These are phyloP conservation scores for Laticauda colubrina DNA, from an alignment of 2,113 vertebrate species.

Conservation along the genomic window DNA sequence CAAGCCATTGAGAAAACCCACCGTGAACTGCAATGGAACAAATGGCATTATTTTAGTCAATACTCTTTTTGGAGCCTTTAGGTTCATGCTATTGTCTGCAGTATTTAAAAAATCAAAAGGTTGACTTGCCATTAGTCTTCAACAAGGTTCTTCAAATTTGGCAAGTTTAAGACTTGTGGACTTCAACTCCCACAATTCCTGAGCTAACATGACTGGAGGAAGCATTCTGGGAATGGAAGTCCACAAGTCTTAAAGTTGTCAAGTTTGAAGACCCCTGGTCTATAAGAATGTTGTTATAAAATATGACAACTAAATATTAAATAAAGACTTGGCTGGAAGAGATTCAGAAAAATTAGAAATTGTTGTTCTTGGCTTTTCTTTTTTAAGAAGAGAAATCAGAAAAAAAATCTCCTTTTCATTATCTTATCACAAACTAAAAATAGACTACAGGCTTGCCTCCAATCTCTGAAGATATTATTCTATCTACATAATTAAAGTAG, in stretches of 20 bases:
- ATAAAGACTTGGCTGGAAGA: background rate
- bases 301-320: background rate
- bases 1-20: constrained; percentile 86
- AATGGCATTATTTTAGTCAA: background rate
- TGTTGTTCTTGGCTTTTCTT: background rate
- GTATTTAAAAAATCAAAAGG: background rate
- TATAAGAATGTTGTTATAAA: background rate
- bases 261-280: too few relatives aligned
- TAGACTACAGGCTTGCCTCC: background rate
- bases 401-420: background rate
- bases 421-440: background rate
- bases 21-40: constrained; percentile 81
- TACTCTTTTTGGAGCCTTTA: background rate
- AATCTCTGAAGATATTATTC: background rate
- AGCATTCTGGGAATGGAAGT: too few relatives aligned
- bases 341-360: background rate
- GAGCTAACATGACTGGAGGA: too few relatives aligned
- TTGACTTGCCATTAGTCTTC: background rate
- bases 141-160: too few relatives aligned
- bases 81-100: background rate
- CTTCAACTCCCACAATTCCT: too few relatives aligned
- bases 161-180: too few relatives aligned
- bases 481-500: background rate
- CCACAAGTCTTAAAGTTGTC: too few relatives aligned
- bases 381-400: background rate